Conservation (phyloP, 2,113 vertebrate genomes). For the Callorhinus ursinus region DNA sequence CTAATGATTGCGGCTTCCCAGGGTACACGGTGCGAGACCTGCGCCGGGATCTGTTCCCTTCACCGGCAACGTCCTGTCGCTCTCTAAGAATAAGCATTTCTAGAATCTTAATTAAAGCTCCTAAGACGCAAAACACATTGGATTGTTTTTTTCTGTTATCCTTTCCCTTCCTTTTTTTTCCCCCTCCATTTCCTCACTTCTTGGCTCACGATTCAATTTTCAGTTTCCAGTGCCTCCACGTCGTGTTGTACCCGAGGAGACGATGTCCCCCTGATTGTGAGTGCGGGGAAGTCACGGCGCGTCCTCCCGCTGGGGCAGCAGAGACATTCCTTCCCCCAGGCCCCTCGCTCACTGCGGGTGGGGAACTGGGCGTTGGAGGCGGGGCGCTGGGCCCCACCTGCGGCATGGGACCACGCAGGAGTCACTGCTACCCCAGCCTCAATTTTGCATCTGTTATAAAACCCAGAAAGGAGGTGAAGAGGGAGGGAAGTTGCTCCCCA, state of each 20-base stretch:
- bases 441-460: not conserved
- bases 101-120: not conserved
- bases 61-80: not conserved
- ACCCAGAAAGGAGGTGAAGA: not conserved
- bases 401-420: fast-evolving
- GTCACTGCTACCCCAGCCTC: not conserved
- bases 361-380: not conserved
- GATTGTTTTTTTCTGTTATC: not conserved
- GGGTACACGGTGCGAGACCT: not conserved
- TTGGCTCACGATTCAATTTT: not conserved
- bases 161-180: not conserved
- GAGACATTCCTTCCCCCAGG: not conserved
- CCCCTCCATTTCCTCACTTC: not conserved
- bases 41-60: not conserved
- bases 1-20: not conserved
- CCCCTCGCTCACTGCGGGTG: not conserved
- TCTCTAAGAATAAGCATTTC: not conserved
- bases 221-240: not conserved
- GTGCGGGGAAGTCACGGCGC: too few species aligned
- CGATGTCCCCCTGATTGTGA: not conserved
- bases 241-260: not conserved
- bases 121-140: not conserved
- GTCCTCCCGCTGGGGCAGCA: fast-evolving
- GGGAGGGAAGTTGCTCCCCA: too few species aligned
- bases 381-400: not conserved